Percentiles rank a stretch among this genome's conserved stretches.
These are phyloP conservation scores for Argyrosomus regius DNA, from an alignment of 2,797 vertebrate genomes.

Conservation along the genomic window DNA sequence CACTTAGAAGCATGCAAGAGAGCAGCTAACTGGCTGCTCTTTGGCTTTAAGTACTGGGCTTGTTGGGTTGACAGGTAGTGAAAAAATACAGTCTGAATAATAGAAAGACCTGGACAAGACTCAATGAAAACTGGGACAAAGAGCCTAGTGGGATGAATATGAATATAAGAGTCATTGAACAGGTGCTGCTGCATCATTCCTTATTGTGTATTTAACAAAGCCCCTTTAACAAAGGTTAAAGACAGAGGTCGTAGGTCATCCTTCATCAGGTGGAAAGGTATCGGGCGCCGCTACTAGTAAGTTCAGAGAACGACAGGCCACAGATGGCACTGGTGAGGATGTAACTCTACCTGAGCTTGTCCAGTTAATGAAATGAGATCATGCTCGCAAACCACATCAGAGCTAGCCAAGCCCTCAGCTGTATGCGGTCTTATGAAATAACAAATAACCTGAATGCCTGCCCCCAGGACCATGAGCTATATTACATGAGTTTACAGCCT, in stretches of 20 bases:
- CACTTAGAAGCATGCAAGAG: slow-evolving; percentile 40
- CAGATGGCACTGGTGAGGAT: slow-evolving; percentile 69
- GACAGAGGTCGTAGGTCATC: slow-evolving; percentile 53
- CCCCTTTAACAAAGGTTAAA: slow-evolving; percentile 42
- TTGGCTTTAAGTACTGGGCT: slow-evolving; percentile 46
- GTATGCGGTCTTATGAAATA: slow-evolving; percentile 58
- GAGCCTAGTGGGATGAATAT: slow-evolving; percentile 5
- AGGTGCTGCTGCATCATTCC: slow-evolving; percentile 30
- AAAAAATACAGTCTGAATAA: slow-evolving; percentile 56
- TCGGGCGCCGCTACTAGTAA: slow-evolving; percentile 3
- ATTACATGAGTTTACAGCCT: slow-evolving; percentile 55
- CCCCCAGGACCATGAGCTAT: slow-evolving; percentile 36
- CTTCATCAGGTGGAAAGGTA: slow-evolving; percentile 63
- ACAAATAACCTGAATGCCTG: slow-evolving; percentile 53
- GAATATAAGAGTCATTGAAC: slow-evolving; percentile 10
- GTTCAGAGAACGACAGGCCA: slow-evolving; percentile 59
- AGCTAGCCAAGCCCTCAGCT: slow-evolving; percentile 52
- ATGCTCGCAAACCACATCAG: slow-evolving; percentile 68
- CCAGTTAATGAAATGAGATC: slow-evolving; percentile 78
- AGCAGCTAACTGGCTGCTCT: slow-evolving; percentile 52
- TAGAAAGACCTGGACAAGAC: slow-evolving; percentile 45
- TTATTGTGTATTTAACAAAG: slow-evolving; percentile 37
- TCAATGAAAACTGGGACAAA: slow-evolving; percentile 50
- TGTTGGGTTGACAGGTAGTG: slow-evolving; percentile 42
- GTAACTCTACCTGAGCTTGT: slow-evolving; percentile 78